Conservation (phyloP, 2,888 invertebrate genomes). For the Leucophenga maculata region DNA sequence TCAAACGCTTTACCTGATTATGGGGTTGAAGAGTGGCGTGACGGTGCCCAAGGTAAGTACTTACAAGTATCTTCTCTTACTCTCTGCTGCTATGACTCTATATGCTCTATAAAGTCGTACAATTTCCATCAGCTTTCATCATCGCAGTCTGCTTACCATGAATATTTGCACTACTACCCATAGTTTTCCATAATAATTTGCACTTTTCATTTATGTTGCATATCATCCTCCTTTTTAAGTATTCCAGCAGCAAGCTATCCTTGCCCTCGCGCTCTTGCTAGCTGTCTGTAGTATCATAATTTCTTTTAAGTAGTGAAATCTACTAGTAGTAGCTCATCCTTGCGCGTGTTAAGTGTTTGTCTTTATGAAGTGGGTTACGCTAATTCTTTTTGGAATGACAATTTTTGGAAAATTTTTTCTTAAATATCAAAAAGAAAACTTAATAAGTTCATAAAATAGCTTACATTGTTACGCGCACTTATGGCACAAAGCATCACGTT, state of each 20-base stretch:
- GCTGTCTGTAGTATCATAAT: conserved; percentile 22
- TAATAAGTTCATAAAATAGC: too few species aligned
- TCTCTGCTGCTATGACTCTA: background rate
- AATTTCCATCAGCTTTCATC: background rate
- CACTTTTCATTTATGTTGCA: conserved; percentile 47
- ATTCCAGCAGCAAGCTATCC: background rate
- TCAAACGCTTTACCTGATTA: conserved; percentile 79
- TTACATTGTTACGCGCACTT: too few species aligned
- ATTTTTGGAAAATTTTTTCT: too few species aligned
- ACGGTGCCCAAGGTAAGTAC: conserved; percentile 73
- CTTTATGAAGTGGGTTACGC: background rate
- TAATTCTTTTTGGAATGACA: too few species aligned
- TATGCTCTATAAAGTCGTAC: background rate
- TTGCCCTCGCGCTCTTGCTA: background rate
- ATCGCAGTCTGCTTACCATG: background rate
- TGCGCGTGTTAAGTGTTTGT: background rate
- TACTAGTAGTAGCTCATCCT: background rate
- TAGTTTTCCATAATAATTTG: conserved; percentile 35
- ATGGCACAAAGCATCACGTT: too few species aligned
- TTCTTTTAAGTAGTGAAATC: conserved; percentile 28
- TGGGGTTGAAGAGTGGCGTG: conserved; percentile 83
- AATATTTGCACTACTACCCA: conserved; percentile 3
- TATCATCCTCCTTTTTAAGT: background rate
- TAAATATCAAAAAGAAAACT: background rate
- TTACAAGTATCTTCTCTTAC: conserved; percentile 24